Conservation (phyloP, 1,140 invertebrate species). For the Odontomachus brunneus region DNA sequence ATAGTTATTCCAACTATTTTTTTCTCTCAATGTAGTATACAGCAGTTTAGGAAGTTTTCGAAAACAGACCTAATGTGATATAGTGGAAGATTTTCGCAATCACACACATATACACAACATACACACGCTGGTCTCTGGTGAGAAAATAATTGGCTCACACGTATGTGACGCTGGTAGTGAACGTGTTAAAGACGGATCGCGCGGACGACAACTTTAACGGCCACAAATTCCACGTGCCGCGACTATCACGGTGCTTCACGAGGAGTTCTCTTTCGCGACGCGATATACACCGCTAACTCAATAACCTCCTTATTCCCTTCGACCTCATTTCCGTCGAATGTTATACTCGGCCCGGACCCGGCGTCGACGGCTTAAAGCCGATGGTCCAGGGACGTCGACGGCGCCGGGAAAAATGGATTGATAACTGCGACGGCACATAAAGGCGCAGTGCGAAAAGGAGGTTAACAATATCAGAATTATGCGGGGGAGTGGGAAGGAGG, state of each 20-base stretch:
- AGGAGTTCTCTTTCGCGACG: slow-evolving; percentile 44
- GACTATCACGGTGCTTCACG: slow-evolving; percentile 63
- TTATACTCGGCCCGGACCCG: slow-evolving; percentile 63
- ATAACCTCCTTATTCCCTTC: slow-evolving; percentile 72
- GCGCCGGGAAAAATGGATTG: slow-evolving; percentile 52
- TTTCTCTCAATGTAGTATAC: too few relatives aligned
- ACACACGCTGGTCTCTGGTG: too few relatives aligned
- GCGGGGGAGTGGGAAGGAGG: too few relatives aligned
- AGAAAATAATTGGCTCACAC: too few relatives aligned
- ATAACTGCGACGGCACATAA: background rate
- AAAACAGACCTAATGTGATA: too few relatives aligned
- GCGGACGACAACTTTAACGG: slow-evolving; percentile 67
- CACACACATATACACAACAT: too few relatives aligned
- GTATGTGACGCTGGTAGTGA: too few relatives aligned
- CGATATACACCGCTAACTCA: slow-evolving; percentile 73
- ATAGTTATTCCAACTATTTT: too few relatives aligned
- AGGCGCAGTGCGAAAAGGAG: background rate
- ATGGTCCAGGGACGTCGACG: background rate
- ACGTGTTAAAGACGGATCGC: slow-evolving; percentile 3
- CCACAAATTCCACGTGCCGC: slow-evolving; percentile 68
- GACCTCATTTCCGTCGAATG: slow-evolving; percentile 70
- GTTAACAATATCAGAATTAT: slow-evolving; percentile 9
- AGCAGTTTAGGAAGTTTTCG: too few relatives aligned
- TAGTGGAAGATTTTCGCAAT: too few relatives aligned
- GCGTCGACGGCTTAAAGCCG: slow-evolving; percentile 63